phyloP scores from a whole-genome alignment of 1,140 invertebrate genomes.

The Bemisia tabaci region DNA sequence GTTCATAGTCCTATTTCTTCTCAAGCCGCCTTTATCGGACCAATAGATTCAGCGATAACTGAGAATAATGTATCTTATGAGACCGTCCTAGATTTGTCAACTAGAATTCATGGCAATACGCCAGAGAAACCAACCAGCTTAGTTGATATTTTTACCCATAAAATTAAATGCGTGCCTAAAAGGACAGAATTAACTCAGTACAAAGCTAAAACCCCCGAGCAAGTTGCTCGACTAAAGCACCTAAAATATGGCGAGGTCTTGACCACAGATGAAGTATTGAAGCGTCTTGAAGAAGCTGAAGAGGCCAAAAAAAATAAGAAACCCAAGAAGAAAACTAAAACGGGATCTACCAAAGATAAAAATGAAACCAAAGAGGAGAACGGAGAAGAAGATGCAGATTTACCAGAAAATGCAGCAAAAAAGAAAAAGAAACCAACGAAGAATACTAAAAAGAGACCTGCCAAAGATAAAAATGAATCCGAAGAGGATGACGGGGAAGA shows the following conservation, averaged over 20 bases:
- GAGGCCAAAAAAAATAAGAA: slow-evolving; percentile 2
- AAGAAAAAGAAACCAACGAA: too few species aligned
- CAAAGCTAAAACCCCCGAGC: background rate
- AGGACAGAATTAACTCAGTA: background rate
- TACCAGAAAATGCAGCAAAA: too few species aligned
- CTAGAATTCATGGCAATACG: background rate
- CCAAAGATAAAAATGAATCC: too few species aligned
- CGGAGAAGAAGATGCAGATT: background rate
- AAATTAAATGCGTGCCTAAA: background rate
- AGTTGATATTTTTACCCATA: background rate
- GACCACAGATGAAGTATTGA: slow-evolving; percentile 1
- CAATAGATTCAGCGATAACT: background rate
- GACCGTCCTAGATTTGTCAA: background rate
- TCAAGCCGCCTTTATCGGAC: too few species aligned
- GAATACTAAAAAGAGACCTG: too few species aligned
- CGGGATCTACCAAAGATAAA: background rate
- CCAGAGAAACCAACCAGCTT: background rate
- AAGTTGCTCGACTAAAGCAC: background rate
- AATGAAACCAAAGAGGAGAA: background rate
- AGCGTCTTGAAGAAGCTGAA: slow-evolving; percentile 1
- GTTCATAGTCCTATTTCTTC: too few species aligned
- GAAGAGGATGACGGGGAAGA: too few species aligned
- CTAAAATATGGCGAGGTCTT: slow-evolving; percentile 4
- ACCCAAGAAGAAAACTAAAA: background rate
- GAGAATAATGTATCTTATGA: background rate